Evolutionary conservation across 2,797 vertebrate species (phyloP).

Genomic region (Rhinella marina): DNA sequence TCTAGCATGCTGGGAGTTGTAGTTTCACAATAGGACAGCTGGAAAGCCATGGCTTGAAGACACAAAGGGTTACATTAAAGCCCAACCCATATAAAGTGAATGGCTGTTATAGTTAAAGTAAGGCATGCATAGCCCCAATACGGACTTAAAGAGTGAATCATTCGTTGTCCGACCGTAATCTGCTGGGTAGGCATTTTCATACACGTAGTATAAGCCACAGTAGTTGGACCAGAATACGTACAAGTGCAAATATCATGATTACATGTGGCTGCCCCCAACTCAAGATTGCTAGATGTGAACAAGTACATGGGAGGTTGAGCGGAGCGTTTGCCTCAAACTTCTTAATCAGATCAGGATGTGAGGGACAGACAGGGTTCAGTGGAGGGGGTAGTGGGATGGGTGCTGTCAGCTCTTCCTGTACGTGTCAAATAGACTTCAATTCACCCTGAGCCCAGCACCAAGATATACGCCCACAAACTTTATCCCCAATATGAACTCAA

Average conservation of each 20-base stretch:
- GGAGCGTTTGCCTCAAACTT: slow-evolving; percentile 70
- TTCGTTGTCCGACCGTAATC: not conserved
- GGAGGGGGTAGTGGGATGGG: slow-evolving; percentile 69
- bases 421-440: slow-evolving; percentile 79
- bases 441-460: slow-evolving; percentile 70
- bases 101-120: not conserved
- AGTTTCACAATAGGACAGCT: not conserved
- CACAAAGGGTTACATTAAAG: not conserved
- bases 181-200: not conserved
- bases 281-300: slow-evolving; percentile 63
- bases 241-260: not conserved
- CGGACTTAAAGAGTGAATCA: not conserved
- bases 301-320: slow-evolving; percentile 71
- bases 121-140: not conserved
- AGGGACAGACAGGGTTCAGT: slow-evolving; percentile 72
- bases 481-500: slow-evolving; percentile 85
- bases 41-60: not conserved
- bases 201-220: not conserved
- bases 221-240: not conserved
- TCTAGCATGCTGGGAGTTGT: not conserved
- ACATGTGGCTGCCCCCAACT: slow-evolving; percentile 3
- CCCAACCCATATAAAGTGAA: not conserved
- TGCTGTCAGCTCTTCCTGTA: slow-evolving; percentile 84
- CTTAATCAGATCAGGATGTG: slow-evolving; percentile 87
- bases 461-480: slow-evolving; percentile 81